Base-by-base conservation (phyloP, 1,140 invertebrate genomes). In the Sarcophaga peregrina region DNA sequence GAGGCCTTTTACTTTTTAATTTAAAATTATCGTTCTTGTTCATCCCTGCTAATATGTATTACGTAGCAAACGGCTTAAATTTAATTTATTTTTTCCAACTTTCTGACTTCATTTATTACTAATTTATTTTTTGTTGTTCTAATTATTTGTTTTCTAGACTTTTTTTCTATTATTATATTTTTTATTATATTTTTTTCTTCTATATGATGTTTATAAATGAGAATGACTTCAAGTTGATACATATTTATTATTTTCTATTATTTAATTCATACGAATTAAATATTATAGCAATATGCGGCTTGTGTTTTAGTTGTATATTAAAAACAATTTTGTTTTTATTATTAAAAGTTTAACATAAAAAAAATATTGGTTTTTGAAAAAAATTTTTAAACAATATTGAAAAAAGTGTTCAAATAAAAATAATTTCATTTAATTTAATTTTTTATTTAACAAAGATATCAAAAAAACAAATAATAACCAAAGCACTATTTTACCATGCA, bases 271-370 rank as follows among this genome's bases (percentile, higher is more conserved):
- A 37, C 25, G 25, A 15, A 58, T 58, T 58, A 58, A 37, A 2
- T 68, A 4, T 68, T 68, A 68, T 68, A 20, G 62, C 62, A 68
- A 68, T n/a, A 68, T 68, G 17, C 62, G 62, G 62, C 62, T 68
- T 68, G 20, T 20, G 1, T 10, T 68, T 68, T 68, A 20, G 62
- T 68, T 37, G 25, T 37, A 4, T 68, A 8, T 68, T 8, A 17
- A 62, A 62, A n/a, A 17, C 8, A 17, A 62, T 20, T 68, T 20
- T 25, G 3, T 25, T 68, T 20, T 20, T 20, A 2, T 68, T 68
- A 8, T 62, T 62, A 62, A 62, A 62, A 68, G 20, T 20, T 20
- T 52, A 20, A 25, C 17, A 68, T 20, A 25, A 20, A 8, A 68
- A 68, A 17, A 68, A 17, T 20, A 17, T 15, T 68, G 17, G 9